phyloP scores from a whole-genome alignment of 1,140 invertebrate species.

The Copidosoma floridanum region DNA sequence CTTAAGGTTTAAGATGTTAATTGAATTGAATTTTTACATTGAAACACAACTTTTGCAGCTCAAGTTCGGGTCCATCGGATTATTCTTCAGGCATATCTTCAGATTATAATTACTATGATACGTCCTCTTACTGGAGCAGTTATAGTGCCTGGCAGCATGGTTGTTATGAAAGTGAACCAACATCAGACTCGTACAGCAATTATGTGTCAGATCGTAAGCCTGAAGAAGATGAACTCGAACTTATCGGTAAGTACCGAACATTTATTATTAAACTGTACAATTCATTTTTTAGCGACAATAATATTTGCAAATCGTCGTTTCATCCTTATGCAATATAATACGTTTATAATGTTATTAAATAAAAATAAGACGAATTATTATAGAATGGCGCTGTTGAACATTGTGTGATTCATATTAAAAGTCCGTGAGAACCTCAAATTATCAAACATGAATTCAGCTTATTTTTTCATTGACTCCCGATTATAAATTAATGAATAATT shows the following conservation, averaged over 20 bases:
- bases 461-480: neutral
- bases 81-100: slow-evolving; percentile 50
- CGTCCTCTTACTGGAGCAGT: slow-evolving; percentile 55
- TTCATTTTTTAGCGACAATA: slow-evolving; percentile 18
- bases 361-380: slow-evolving; percentile 21
- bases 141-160: slow-evolving; percentile 57
- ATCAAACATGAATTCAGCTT: neutral
- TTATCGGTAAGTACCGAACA: slow-evolving; percentile 57
- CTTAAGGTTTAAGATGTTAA: no score
- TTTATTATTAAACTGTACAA: slow-evolving; percentile 28
- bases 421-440: slow-evolving; percentile 4
- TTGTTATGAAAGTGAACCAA: slow-evolving; percentile 54
- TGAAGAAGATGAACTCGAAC: slow-evolving; percentile 63
- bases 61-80: slow-evolving; percentile 50
- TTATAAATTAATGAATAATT: slow-evolving; percentile 8
- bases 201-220: slow-evolving; percentile 52
- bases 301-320: slow-evolving; percentile 17
- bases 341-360: slow-evolving; percentile 9
- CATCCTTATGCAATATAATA: slow-evolving; percentile 18
- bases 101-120: slow-evolving; percentile 55
- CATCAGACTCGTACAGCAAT: slow-evolving; percentile 49
- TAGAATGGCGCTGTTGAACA: slow-evolving; percentile 16
- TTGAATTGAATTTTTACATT: neutral
- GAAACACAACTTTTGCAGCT: slow-evolving; percentile 35
- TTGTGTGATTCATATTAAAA: slow-evolving; percentile 7